Evolutionary conservation across 2,113 vertebrate genomes (phyloP).

Genomic region (Dasyurus viverrinus): DNA sequence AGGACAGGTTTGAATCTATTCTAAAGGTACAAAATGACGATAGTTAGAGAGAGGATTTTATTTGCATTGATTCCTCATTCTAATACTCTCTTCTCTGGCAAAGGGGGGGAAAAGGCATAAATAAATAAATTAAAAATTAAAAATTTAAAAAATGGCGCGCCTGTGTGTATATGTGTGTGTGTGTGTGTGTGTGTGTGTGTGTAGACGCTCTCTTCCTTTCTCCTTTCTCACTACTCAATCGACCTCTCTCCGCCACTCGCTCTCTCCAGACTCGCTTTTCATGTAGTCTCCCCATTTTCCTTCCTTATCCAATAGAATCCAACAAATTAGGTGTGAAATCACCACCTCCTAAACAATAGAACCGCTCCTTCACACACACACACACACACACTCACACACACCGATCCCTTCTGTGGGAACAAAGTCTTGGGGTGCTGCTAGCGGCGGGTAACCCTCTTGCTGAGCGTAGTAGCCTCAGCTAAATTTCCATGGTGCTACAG

Average conservation of each 20-base stretch:
- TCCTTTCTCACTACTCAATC: background rate
- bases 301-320: background rate
- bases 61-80: background rate
- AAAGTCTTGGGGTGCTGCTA: background rate
- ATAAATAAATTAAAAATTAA: too few relatives aligned
- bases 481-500: background rate
- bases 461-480: background rate
- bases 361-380: background rate
- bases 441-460: background rate
- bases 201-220: background rate
- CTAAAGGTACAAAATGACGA: background rate
- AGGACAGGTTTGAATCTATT: background rate
- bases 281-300: background rate
- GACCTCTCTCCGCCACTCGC: background rate
- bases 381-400: background rate
- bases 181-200: background rate
- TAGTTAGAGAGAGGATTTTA: background rate
- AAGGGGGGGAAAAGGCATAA: background rate
- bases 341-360: background rate
- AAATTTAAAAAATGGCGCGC: background rate
- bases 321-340: background rate
- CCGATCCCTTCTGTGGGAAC: background rate
- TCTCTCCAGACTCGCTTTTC: background rate
- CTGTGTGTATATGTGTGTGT: background rate
- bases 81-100: background rate